Base-by-base conservation (phyloP, 2,888 invertebrate species). In the Stegophylla sp. region DNA sequence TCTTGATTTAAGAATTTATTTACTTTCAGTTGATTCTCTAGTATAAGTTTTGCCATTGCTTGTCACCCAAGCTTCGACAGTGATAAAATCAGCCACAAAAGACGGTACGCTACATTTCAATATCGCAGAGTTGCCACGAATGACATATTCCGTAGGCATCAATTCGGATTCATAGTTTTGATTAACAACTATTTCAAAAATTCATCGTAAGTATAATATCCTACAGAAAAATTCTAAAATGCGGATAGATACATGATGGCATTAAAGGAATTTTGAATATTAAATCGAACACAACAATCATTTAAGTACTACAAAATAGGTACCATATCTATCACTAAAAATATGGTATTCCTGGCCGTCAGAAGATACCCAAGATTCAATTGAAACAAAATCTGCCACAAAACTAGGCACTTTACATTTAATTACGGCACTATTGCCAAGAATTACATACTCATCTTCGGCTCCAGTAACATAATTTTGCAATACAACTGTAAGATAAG, bases 21-120 rank as follows among this genome's bases (percentile, higher is more conserved):
- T 75, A 81, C 67, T 82, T 82, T 45, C 45, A 67, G 15, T n/a
- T 75, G 74, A 72, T 59, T 61, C 73, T 28, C 26, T 79, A 63
- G 71, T 71, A 63, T 28, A 79, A 12, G 69, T 69, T 63, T 79
- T 61, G 83, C 91, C 91, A 85, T 92, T 90, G 87, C 94, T 93
- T 84, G 93, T 93, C 85, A 93, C 93, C 95, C 95, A 95, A 71
- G 94, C 93, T 76, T 93, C 89, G 84, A 97, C 94, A 85, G 89
- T 91, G 83, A 97, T 94, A 88, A 96, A 96, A 88, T 96, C 96
- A 83, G 94, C 94, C 83, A 96, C 95, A 88, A 95, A 97, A 83
- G 94, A 94, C 72, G 96, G 96, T 85, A 95, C 93, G 85, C 93
- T 93, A 88, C 95, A 95, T 88, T 94, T 95, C 85, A 95, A 88